Percentiles rank a stretch among this genome's conserved stretches.
These are phyloP conservation scores for Sebastes dallii DNA, from an alignment of 2,797 vertebrate genomes.

Conservation along the genomic window DNA sequence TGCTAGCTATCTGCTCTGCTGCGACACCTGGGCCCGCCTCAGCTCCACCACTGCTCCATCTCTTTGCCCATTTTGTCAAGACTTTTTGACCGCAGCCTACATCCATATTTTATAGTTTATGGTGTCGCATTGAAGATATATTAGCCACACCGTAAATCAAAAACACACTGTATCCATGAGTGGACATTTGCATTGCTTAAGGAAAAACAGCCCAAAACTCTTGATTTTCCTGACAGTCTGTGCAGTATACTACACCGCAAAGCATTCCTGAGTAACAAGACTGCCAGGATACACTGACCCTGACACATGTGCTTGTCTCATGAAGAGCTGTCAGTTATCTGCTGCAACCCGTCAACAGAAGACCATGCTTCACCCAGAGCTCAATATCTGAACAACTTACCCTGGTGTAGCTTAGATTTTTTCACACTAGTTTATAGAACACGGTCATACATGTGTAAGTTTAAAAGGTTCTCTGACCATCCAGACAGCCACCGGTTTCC, in stretches of 20 bases:
- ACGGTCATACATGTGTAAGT: not conserved
- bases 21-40: no score
- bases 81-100: no score
- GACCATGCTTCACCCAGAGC: not conserved
- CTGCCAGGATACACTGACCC: not conserved
- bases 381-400: not conserved
- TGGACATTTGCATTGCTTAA: not conserved
- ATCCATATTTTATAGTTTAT: no score
- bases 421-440: not conserved
- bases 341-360: not conserved
- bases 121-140: no score
- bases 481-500: not conserved
- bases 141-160: no score
- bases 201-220: not conserved
- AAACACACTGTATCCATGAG: not conserved
- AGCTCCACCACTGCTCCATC: no score
- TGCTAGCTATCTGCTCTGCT: no score
- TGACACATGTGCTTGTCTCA: not conserved
- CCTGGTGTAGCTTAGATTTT: not conserved
- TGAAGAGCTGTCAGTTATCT: not conserved
- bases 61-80: no score
- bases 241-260: not conserved
- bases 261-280: constrained; percentile 20
- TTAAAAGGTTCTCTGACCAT: not conserved
- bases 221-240: not conserved